Conservation (phyloP, 2,888 invertebrate genomes). For the Pristionchus mayeri region DNA sequence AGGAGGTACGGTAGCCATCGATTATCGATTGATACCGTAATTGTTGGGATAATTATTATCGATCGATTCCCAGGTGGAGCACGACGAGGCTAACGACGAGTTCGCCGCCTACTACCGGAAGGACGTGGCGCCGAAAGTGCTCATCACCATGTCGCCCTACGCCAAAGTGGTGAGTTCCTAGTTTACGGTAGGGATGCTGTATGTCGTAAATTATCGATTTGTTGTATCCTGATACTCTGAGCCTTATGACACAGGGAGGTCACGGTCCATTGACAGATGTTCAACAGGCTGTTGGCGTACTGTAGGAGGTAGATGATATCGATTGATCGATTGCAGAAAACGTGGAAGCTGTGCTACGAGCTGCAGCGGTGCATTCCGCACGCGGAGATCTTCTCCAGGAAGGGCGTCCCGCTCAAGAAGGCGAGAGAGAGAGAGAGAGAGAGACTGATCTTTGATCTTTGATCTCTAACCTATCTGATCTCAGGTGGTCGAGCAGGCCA, state of each 20-base stretch:
- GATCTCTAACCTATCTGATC: too few relatives aligned
- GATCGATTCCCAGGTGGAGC: conserved; percentile 76
- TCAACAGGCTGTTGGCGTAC: too few relatives aligned
- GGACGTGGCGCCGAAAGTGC: conserved; percentile 90
- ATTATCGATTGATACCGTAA: not conserved
- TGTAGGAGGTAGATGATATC: too few relatives aligned
- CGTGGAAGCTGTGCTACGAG: conserved; percentile 89
- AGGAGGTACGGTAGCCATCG: conserved; percentile 79
- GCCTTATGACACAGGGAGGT: too few relatives aligned
- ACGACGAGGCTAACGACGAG: conserved; percentile 86
- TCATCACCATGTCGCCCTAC: conserved; percentile 95
- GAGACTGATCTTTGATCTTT: not conserved
- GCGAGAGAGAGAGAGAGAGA: conserved; percentile 78
- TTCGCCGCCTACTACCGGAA: conserved; percentile 89
- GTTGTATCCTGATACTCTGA: not conserved
- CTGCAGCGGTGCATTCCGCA: conserved; percentile 92
- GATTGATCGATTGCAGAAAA: conserved; percentile 61
- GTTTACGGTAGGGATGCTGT: not conserved
- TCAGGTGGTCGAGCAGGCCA: conserved; percentile 84
- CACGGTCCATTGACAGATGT: too few relatives aligned
- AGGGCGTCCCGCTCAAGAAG: conserved; percentile 91
- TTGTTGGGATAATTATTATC: too few relatives aligned
- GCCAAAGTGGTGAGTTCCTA: conserved; percentile 82
- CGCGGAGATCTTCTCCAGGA: conserved; percentile 88
- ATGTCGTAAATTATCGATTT: not conserved